These are phyloP conservation scores for Cryptus armator DNA, from an alignment of 2,888 invertebrate genomes.

Conservation along the genomic window DNA sequence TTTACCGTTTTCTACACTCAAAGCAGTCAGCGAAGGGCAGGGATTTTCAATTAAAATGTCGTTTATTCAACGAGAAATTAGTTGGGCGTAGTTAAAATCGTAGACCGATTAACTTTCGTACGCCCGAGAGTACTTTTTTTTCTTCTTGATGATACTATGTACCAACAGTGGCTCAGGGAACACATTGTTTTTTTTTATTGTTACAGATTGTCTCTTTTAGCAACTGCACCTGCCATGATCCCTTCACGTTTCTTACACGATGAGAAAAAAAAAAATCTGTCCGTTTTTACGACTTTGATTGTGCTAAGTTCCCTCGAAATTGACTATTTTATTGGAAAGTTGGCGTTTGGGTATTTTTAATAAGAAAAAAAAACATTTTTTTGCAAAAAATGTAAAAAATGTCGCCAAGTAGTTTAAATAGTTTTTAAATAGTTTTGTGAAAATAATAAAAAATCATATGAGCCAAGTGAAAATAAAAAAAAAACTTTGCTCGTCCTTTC, in stretches of 20 bases:
- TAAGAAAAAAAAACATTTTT: too few species aligned
- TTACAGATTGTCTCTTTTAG: neutral
- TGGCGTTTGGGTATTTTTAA: too few species aligned
- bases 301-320: too few species aligned
- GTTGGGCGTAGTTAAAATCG: constrained; percentile 15
- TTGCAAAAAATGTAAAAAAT: too few species aligned
- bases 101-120: neutral
- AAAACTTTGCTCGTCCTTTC: too few species aligned
- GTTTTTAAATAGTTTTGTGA: too few species aligned
- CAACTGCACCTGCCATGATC: too few species aligned
- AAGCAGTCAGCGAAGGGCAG: constrained; percentile 2
- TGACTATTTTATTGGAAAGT: too few species aligned
- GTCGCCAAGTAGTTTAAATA: too few species aligned
- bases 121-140: neutral
- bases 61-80: constrained; percentile 25
- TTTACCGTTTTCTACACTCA: neutral
- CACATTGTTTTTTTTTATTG: neutral
- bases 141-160: neutral
- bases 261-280: neutral
- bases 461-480: too few species aligned
- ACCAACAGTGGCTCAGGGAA: neutral
- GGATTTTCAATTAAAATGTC: constrained; percentile 24
- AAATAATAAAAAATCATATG: too few species aligned
- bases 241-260: neutral
- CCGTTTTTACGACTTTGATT: too few species aligned